Evolutionary conservation across 2,797 vertebrate genomes (phyloP), one percentile per base, ranked within the genome.

Genomic region (Cyprinodon diabolis): DNA sequence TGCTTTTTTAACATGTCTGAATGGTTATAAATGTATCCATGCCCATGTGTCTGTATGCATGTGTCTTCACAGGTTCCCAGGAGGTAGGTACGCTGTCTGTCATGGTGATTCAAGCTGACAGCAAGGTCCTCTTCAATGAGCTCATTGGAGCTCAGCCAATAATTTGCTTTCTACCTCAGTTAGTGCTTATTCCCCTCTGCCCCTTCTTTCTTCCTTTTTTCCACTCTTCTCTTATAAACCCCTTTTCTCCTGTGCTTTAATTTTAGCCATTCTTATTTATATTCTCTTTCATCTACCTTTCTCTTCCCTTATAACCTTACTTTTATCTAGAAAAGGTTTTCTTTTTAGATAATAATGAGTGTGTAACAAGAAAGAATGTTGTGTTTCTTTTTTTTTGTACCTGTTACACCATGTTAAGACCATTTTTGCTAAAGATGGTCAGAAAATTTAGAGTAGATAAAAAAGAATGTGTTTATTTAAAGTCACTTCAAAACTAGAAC

Each of bases 61-160:
- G 67, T 76, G 74, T 85, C 55, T 84, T 23, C 54, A 69, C 40
- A 68, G 66, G 49, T 71, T 79, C 83, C 75, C 54, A 55, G 79
- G 78, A 81, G 74, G 87, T 80, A 84, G 75, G 74, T 74, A 78
- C 35, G 58, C 85, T 92, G 89, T 90, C 90, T 86, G 76, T 92
- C 87, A 90, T 58, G 65, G 35, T 81, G 84, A 91, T 91, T 11
- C 67, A 73, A 90, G 77, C 57, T 86, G 90, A 90, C 87, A 90
- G 82, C 79, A 66, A 72, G 79, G 79, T 88, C 84, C 82, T 84
- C 87, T 90, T 89, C 91, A 87, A 83, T 89, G 83, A 87, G 89
- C 79, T 86, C 81, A 73, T 79, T 91, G 90, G 90, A 89, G 86
- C 76, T 83, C 71, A 81, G 88, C 90, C 91, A 92, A 83, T 82